Base-by-base conservation (phyloP, 53 echinoderm and acorn worm genomes). In the Antedon mediterranea region DNA sequence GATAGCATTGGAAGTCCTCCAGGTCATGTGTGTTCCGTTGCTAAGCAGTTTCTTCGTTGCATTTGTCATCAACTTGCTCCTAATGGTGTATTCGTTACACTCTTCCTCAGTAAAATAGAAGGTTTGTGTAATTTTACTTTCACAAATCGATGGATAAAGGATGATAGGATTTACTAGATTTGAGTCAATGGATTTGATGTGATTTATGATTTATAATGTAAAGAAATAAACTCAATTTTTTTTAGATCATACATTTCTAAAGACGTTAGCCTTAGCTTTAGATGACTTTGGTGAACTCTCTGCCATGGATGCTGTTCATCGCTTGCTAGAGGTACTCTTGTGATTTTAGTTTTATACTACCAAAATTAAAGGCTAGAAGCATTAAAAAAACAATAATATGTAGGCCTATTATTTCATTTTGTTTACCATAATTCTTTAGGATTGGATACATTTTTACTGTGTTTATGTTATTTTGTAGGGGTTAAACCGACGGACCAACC, bases 81-180 rank as follows among this genome's bases (percentile, higher is more conserved):
- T 0, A 91, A 91, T 71, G 91, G 91, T 31, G 82, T 94, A 72
- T 94, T 94, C 73, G 91, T 91, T 13, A 91, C 91, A 71, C 89
- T 94, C 28, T 94, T 94, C 84, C 85, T 90, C 77, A 89, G 89
- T 83, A 91, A 87, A 84, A 85, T 94, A 75, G 94, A 94, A 89
- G 94, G 94, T 94, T 71, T 76, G 71, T 57, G 28, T 15, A 6
- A 37, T n/a, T n/a, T n/a, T n/a, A n/a, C n/a, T n/a, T n/a, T n/a
- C n/a, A n/a, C n/a, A n/a, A n/a, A n/a, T n/a, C n/a, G n/a, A n/a
- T n/a, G n/a, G n/a, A n/a, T n/a, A n/a, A n/a, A n/a, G n/a, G n/a
- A n/a, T n/a, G n/a, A n/a, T n/a, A n/a, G n/a, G n/a, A n/a, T n/a
- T n/a, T n/a, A n/a, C n/a, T n/a, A n/a, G n/a, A n/a, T n/a, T n/a